These are phyloP conservation scores for Apamea anceps DNA, from an alignment of 2,888 invertebrate species.

Conservation along the genomic window DNA sequence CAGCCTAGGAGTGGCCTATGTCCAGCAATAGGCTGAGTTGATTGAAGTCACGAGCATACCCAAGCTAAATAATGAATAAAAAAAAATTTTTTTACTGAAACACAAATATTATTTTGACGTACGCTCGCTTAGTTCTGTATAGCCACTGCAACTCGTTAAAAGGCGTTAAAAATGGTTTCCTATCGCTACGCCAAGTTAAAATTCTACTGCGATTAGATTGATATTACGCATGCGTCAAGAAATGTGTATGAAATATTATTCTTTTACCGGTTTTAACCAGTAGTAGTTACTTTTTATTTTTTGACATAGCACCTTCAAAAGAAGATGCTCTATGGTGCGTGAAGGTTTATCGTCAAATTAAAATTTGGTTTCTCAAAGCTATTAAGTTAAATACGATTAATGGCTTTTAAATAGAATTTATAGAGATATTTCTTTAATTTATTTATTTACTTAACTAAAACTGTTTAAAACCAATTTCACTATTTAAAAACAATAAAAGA, in stretches of 20 bases:
- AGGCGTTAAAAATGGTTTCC: conserved; percentile 22
- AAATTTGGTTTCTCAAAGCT: not conserved
- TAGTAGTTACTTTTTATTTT: not conserved
- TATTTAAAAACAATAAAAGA: not conserved
- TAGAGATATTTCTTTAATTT: not conserved
- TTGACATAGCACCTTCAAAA: not conserved
- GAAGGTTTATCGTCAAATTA: not conserved
- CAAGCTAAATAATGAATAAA: no score
- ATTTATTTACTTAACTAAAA: not conserved
- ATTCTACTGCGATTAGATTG: conserved; percentile 41
- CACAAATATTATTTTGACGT: not conserved
- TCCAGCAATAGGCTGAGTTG: no score
- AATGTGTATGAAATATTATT: conserved; percentile 46
- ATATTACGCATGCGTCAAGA: conserved; percentile 31
- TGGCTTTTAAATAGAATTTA: not conserved
- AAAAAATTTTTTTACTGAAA: not conserved
- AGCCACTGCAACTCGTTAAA: conserved; percentile 24
- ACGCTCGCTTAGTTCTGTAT: not conserved
- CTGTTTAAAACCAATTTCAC: not conserved
- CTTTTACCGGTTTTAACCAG: conserved; percentile 2
- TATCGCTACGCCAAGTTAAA: conserved; percentile 53
- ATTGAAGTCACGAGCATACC: no score
- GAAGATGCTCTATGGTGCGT: not conserved
- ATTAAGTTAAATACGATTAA: not conserved
- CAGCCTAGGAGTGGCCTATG: no score